Evolutionary conservation across 2,797 vertebrate genomes (phyloP), one percentile per base, ranked within the genome.

Genomic region (Danio albolineatus): DNA sequence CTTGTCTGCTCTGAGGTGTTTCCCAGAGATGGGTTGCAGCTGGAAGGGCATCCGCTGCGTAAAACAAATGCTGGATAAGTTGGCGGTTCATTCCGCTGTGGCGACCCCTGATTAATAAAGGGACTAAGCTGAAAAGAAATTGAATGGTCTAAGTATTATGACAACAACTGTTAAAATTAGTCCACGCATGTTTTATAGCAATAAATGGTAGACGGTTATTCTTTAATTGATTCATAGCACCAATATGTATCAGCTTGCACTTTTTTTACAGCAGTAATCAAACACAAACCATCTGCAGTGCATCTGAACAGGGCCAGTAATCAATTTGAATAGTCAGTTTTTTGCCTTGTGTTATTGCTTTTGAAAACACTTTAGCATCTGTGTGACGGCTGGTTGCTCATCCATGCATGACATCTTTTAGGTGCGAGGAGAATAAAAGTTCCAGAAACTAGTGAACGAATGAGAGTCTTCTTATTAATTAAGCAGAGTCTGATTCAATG

Each of bases 271-370:
- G 38, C 48, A 39, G 17, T 43, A 36, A 39, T 72, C 28, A 65
- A 53, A 62, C 14, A 54, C 16, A 76, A 39, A 57, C 41, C 2
- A 7, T 2, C 16, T 54, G 9, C 2, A 79, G 49, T 76, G 9
- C 17, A 73, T 60, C 19, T 38, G 19, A 16, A 54, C n/a, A 17
- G 13, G 36, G 41, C 36, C 46, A 78, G 54, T 80, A 44, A 59
- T 71, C 38, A 10, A 61, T 49, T 28, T 57, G 4, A 60, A 39
- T 67, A 19, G 28, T 28, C 28, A 28, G 74, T 19, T 28, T 57
- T 54, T 72, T 41, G 13, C 48, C 41, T 48, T 28, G 44, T 69
- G 51, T 83, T 78, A 71, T 81, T 83, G 78, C 19, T 65, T 51
- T 66, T 7, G 66, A 75, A 62, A 65, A 59, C 13, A 59, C 21